Conservation (phyloP, 2,113 vertebrate genomes). For the Daubentonia madagascariensis region DNA sequence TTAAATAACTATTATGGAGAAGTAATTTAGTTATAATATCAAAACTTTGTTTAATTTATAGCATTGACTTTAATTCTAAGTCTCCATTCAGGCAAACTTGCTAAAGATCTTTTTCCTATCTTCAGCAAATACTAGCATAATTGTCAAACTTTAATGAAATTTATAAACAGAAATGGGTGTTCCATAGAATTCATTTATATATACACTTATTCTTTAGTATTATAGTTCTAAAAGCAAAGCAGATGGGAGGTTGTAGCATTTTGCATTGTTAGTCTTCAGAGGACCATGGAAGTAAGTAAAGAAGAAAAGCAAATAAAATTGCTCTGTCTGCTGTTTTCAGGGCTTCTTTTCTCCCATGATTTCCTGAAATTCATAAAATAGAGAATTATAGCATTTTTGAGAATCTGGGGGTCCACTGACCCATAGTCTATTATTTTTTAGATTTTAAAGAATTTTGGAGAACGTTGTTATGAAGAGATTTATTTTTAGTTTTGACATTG, state of each 20-base stretch:
- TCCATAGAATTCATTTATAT: neutral
- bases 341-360: neutral
- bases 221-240: neutral
- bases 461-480: neutral
- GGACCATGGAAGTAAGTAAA: neutral
- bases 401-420: neutral
- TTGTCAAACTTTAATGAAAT: slow-evolving; percentile 2
- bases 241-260: neutral
- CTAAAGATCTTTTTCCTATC: neutral
- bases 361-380: neutral
- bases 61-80: neutral
- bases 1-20: neutral
- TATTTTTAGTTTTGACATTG: neutral
- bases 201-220: neutral
- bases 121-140: neutral
- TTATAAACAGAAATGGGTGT: slow-evolving; percentile 24
- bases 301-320: neutral
- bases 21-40: neutral
- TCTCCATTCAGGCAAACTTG: neutral
- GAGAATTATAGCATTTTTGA: neutral
- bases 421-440: neutral
- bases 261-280: slow-evolving; percentile 42
- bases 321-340: neutral
- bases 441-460: neutral
- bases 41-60: slow-evolving; percentile 13